Evolutionary conservation across 2,113 vertebrate species (phyloP), one percentile per base, ranked within the genome.

Genomic region (Heliornis fulica): DNA sequence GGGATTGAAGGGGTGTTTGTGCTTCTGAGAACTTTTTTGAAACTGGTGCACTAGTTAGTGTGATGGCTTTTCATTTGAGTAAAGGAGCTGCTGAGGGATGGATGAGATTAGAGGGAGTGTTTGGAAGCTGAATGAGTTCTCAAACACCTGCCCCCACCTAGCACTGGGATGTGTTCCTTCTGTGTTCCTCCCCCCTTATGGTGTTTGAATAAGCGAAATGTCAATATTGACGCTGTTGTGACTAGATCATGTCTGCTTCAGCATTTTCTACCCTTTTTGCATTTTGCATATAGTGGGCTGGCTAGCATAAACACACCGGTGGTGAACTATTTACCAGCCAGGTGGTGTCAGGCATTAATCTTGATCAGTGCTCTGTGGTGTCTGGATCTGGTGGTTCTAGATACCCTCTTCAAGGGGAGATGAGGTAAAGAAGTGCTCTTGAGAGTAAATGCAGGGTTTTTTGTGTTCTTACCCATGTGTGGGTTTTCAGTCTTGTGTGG

Each of bases 181-280:
- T 78, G 54, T 74, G 31, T 64, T 43, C 51, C 56, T 88, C 25
- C 76, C 45, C 23, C 4, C 32, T 34, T 13, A 3, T 0, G 5
- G 41, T 78, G 86, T 61, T 95, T n/a, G 69, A 84, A 25, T 46
- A 43, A 86, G 69, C 13, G 50, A 4, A 91, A 63, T 81, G 89
- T 93, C 76, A 86, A 66, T 92, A 88, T 92, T 94, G 83, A 75
- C 76, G 86, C 59, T 65, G 70, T 75, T 86, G 38, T 57, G 90
- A 45, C 53, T 71, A 7, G 48, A 40, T 90, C 32, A 1, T 5
- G 13, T 74, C 43, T 21, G 71, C 51, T 43, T 61, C 3, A 2
- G 60, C n/a, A 21, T 74, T 90, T 81, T 68, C 68, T 90, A 13
- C n/a, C 50, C 22, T 46, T 83, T 83, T 19, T 89, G 50, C 59